Conservation (phyloP, 2,113 vertebrate species). For the Bubalus kerabau region DNA sequence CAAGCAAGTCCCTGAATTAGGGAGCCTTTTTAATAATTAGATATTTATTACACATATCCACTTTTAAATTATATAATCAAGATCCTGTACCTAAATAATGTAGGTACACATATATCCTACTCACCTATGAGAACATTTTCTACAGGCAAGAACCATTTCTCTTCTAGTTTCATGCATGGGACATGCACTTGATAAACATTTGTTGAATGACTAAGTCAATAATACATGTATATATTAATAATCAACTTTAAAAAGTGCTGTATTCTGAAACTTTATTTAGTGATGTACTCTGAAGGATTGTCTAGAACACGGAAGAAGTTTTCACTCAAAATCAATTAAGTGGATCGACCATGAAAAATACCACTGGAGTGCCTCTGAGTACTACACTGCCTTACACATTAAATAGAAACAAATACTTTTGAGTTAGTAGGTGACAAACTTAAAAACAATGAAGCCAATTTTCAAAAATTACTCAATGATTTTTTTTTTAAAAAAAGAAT, state of each 20-base stretch:
- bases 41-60: background rate
- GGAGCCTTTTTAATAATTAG: background rate
- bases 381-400: background rate
- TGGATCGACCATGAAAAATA: background rate
- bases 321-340: conserved; percentile 10
- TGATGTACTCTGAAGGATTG: background rate
- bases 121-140: conserved; percentile 30
- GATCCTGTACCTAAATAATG: background rate
- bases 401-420: conserved; percentile 11
- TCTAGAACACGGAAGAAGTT: conserved; percentile 27
- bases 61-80: background rate
- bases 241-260: background rate
- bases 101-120: background rate
- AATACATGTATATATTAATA: background rate
- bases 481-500: background rate
- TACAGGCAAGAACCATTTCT: conserved; percentile 16
- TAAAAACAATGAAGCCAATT: conserved; percentile 57
- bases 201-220: conserved; percentile 25
- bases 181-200: conserved; percentile 20
- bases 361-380: background rate
- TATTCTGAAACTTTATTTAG: conserved; percentile 26
- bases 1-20: conserved; percentile 4
- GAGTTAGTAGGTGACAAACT: conserved; percentile 49
- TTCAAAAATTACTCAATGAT: conserved; percentile 6
- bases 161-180: background rate